Evolutionary conservation across 2,113 vertebrate species (phyloP).

Genomic region (Tyrannus savana): DNA sequence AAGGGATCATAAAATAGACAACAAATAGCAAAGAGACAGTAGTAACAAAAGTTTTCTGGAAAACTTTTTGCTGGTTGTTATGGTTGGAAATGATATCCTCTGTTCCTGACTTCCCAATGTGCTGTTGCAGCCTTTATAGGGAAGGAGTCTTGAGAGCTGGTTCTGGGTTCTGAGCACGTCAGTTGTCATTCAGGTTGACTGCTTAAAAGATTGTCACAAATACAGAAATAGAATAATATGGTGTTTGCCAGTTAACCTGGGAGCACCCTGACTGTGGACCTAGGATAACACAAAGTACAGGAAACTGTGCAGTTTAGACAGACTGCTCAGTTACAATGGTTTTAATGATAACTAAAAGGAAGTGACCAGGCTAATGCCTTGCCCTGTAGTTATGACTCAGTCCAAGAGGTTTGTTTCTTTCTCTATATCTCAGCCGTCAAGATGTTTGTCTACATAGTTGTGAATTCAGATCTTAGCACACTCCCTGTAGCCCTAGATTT

Average conservation of each 20-base stretch:
- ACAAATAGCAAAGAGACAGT: neutral
- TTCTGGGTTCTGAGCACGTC: neutral
- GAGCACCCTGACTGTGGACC: neutral
- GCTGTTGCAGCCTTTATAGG: neutral
- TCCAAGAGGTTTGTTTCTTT: neutral
- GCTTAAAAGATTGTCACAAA: neutral
- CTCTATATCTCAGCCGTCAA: neutral
- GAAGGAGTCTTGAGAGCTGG: neutral
- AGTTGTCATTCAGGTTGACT: neutral
- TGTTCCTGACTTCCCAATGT: neutral
- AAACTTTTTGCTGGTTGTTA: neutral
- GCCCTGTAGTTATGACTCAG: neutral
- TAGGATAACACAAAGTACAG: neutral
- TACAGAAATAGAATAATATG: neutral
- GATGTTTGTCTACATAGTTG: neutral
- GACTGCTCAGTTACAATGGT: neutral
- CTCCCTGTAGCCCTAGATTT: neutral
- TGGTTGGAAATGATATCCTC: neutral
- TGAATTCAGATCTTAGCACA: neutral
- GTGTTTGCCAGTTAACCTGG: neutral
- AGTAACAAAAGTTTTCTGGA: neutral
- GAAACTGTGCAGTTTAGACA: neutral
- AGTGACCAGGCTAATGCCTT: neutral
- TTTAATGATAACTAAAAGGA: constrained; percentile 3
- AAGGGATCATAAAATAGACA: neutral